Base-by-base conservation (phyloP, 2,113 vertebrate species). In the Microcebus tavaratra region DNA sequence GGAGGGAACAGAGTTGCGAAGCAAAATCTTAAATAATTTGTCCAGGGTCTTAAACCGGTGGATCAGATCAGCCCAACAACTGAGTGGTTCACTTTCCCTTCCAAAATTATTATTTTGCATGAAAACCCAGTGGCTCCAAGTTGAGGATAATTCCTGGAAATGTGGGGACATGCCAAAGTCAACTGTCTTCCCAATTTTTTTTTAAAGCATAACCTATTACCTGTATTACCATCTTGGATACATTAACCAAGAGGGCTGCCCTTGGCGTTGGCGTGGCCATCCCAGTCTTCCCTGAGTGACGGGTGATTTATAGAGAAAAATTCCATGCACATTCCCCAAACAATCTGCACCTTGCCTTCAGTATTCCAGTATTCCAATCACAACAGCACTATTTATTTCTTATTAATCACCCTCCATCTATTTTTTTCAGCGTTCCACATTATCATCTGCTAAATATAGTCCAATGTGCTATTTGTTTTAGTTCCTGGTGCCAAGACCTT, bases 61-160 rank as follows among this genome's bases (percentile, higher is more conserved):
- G 13, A 76, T n/a, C 25, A 8, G 50, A 34, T 48, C 59, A 65
- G 27, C 27, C 42, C 65, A 15, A 48, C 31, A 11, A 8, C 3
- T 5, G 50, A 68, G 29, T 23, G 29, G 6, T 17, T 55, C 31
- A 18, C 42, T 65, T 65, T 36, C 34, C 42, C 50, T 91, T 75
- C 39, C 88, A 45, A 18, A 78, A 27, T 18, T 6, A 15, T 67
- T 55, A 39, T 67, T 36, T 34, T 45, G 6, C 18, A 27, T 73
- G 61, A 95, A 78, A 29, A 68, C 84, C 15, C 39, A 20, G 55
- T 4, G 65, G 61, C n/a, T 81, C 65, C 1, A 1, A 55, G 36
- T 57, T n/a, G 21, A 6, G 15, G 61, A 57, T 50, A 90, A 48
- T 70, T 80, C 84, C 80, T 70, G 72, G 90, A 93, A 90, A 83